phyloP scores from a whole-genome alignment of 35 echinoderm and acorn worm species.

The Patiria miniata region DNA sequence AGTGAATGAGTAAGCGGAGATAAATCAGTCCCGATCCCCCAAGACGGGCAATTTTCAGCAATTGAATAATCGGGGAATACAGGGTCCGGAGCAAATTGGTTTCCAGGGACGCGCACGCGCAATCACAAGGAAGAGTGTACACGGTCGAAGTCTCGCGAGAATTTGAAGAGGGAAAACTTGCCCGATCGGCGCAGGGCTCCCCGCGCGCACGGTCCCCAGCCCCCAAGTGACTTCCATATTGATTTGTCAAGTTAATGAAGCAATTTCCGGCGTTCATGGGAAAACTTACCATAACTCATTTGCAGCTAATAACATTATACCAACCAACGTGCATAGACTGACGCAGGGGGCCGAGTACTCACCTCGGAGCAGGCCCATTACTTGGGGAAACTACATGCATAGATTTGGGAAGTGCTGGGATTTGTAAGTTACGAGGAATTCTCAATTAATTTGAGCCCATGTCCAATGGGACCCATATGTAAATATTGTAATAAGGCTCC shows the following conservation, averaged over 20 bases:
- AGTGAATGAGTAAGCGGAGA: background rate
- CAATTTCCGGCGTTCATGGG: constrained; percentile 25
- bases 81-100: constrained; percentile 8
- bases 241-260: constrained; percentile 23
- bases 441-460: too few species aligned
- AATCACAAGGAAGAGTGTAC: background rate
- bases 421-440: too few species aligned
- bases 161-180: background rate
- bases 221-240: background rate
- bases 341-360: too few species aligned
- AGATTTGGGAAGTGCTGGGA: too few species aligned
- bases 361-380: too few species aligned
- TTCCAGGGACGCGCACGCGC: constrained; percentile 1
- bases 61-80: constrained; percentile 2
- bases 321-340: background rate
- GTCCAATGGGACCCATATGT: too few species aligned
- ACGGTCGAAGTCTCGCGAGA: background rate
- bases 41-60: background rate
- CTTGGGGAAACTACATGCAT: too few species aligned
- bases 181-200: background rate
- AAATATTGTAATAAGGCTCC: too few species aligned
- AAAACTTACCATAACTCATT: constrained; percentile 21
- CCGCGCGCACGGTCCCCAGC: background rate
- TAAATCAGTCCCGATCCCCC: background rate
- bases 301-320: background rate